phyloP scores from a whole-genome alignment of 2,797 vertebrate species.

The Allobates femoralis region DNA sequence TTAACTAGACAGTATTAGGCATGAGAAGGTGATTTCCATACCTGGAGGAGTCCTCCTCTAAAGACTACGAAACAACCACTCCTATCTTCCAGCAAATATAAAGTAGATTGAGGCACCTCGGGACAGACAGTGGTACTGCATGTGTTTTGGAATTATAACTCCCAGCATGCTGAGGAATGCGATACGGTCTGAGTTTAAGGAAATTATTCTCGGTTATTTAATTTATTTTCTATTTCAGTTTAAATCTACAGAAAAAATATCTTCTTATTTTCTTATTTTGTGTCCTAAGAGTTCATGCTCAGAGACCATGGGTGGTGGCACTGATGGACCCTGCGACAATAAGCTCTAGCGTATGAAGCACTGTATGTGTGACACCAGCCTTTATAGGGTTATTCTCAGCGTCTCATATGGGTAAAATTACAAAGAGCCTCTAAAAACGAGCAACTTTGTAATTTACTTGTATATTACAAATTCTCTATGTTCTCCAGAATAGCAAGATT shows the following conservation, averaged over 20 bases:
- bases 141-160: background rate
- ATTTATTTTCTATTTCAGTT: background rate
- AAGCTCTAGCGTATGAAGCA: too few relatives aligned
- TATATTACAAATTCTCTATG: too few relatives aligned
- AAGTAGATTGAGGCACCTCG: background rate
- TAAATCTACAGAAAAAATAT: background rate
- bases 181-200: background rate
- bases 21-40: background rate
- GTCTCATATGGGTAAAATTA: too few relatives aligned
- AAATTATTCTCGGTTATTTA: background rate
- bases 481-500: too few relatives aligned
- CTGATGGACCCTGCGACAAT: background rate
- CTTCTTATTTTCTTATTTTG: background rate
- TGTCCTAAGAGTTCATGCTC: too few relatives aligned
- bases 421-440: too few relatives aligned
- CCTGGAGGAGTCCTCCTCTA: background rate
- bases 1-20: constrained; percentile 71
- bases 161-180: background rate
- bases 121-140: background rate
- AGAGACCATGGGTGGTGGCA: too few relatives aligned
- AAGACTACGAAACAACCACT: background rate
- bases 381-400: too few relatives aligned
- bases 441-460: too few relatives aligned
- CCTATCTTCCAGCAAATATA: background rate
- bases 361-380: too few relatives aligned